Conservation (phyloP, 1,140 invertebrate genomes). For the Brachionus rotundiformis region DNA sequence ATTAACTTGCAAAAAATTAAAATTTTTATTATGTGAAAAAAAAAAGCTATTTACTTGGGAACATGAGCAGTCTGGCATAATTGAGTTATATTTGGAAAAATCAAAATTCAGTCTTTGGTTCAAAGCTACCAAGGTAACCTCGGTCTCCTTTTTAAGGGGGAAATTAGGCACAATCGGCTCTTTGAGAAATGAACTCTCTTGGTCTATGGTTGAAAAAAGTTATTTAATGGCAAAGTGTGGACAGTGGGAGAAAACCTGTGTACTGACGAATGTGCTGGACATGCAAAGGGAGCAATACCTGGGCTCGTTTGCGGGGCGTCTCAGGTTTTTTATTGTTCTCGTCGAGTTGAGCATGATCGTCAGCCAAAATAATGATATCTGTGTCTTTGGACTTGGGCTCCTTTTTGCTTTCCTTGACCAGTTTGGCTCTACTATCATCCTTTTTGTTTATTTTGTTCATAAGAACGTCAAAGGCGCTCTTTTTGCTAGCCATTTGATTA, state of each 20-base stretch:
- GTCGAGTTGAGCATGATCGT: background rate
- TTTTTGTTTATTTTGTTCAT: constrained; percentile 46
- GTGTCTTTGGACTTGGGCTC: background rate
- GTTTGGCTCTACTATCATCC: background rate
- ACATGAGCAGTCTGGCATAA: background rate
- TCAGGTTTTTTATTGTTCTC: background rate
- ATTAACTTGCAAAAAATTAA: too few relatives aligned
- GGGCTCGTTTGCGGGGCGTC: background rate
- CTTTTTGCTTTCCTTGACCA: background rate
- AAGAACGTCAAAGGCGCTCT: constrained; percentile 30
- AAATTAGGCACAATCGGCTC: background rate
- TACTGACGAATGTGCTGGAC: background rate
- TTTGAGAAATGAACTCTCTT: background rate
- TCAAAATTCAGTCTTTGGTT: background rate
- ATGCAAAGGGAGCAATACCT: background rate
- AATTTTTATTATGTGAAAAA: too few relatives aligned
- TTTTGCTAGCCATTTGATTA: constrained; percentile 27
- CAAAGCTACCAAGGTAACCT: too few relatives aligned
- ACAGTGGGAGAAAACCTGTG: background rate
- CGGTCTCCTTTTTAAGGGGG: too few relatives aligned
- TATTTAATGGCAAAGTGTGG: background rate
- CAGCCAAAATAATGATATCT: background rate
- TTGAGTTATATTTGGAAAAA: background rate
- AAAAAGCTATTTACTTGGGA: background rate
- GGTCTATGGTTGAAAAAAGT: background rate